Evolutionary conservation across 2,888 invertebrate species (phyloP), one percentile per base, ranked within the genome.

Genomic region (Thysanoteuthis rhombus): DNA sequence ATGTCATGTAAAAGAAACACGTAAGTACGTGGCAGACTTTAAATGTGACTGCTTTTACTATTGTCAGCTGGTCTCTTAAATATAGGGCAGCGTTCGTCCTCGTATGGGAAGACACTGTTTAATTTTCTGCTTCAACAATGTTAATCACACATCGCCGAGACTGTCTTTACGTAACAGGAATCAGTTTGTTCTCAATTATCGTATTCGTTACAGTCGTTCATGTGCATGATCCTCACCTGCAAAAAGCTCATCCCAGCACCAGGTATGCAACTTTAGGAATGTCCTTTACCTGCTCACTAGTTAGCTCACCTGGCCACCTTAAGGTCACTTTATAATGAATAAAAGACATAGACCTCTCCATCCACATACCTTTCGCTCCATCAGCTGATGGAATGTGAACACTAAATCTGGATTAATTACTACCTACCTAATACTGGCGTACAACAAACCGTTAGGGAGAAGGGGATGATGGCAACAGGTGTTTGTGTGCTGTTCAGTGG

Each of bases 381-480:
- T n/a, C 75, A 75, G 32, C 93, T 40, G 39, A n/a, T 32, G 32
- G 89, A 93, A 93, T 93, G 40, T 19, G 93, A 42, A 75, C 25
- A 42, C 47, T 93, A 42, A 93, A 42, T 93, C 40, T n/a, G 40
- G 42, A 93, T 93, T 93, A 93, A 93, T 93, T 93, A 93, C 42
- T 42, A 75, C 89, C 93, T 93, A 93, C 93, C n/a, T n/a, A n/a
- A n/a, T 75, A 89, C 2, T 16, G 75, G 75, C n/a, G 39, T 42
- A 38, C 40, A n/a, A 38, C 40, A n/a, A 40, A n/a, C 75, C 22
- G 75, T 39, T 40, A 89, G 32, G 40, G 12, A 28, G 32, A n/a
- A n/a, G 75, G 32, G 75, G 75, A n/a, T n/a, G n/a, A 58, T 5
- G 28, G 16, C n/a, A n/a, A 75, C n/a, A 75, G n/a, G 75, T 75